phyloP scores from a whole-genome alignment of 2,797 vertebrate genomes.

The Paratrypauchen microcephalus region DNA sequence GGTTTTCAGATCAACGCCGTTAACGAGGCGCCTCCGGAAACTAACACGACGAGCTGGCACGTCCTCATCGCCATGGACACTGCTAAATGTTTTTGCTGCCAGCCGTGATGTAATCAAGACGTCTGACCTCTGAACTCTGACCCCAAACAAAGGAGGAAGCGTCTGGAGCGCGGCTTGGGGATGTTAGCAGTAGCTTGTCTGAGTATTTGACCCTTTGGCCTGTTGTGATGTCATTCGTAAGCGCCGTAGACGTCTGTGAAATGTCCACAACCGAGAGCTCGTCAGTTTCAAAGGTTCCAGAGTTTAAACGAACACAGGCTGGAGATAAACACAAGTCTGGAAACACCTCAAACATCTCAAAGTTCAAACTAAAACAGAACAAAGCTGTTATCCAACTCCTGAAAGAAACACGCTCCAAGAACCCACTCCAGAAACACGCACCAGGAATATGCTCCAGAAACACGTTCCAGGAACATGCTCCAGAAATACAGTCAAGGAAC shows the following conservation, averaged over 20 bases:
- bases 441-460: too few relatives aligned
- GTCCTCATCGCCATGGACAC: constrained; percentile 41
- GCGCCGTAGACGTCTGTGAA: constrained; percentile 30
- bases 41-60: constrained; percentile 18
- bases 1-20: constrained; percentile 31
- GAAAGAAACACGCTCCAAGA: too few relatives aligned
- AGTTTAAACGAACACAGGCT: too few relatives aligned
- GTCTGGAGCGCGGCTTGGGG: constrained; percentile 28
- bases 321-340: too few relatives aligned
- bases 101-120: constrained; percentile 42
- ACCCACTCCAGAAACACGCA: too few relatives aligned
- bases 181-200: constrained; percentile 15
- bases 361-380: too few relatives aligned
- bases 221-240: constrained; percentile 37
- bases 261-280: background rate
- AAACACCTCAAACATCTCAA: too few relatives aligned
- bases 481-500: too few relatives aligned
- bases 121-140: constrained; percentile 40
- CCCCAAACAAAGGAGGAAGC: constrained; percentile 31
- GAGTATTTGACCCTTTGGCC: constrained; percentile 38
- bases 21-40: constrained; percentile 46
- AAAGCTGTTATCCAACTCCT: too few relatives aligned
- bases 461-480: too few relatives aligned
- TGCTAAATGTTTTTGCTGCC: constrained; percentile 44
- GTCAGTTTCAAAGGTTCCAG: too few relatives aligned